Base-by-base conservation (phyloP, 2,888 invertebrate genomes). In the Hartigia nigra region DNA sequence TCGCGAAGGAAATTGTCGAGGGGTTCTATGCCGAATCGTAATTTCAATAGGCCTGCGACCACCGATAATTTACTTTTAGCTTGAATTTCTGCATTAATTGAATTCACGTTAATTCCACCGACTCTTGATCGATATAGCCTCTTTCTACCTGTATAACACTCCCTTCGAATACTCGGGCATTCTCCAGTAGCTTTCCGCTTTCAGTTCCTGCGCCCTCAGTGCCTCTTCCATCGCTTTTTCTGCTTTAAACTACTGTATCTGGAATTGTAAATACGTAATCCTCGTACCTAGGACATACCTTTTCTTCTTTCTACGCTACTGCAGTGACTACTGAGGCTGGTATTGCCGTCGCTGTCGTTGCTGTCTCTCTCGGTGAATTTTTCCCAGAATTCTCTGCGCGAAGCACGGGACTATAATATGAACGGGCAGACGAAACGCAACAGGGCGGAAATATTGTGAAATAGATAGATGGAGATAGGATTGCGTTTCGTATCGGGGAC, bases 401-500 rank as follows among this genome's bases (percentile, higher is more conserved):
- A 72, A 32, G 72, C 72, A 9, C 32, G 72, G 31, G 72, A 72
- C 72, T 11, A 12, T 34, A 12, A 34, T 75, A 3, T 36, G 75
- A 75, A 75, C 37, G 78, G 37, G 77, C 74, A 35, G 78, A 82
- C 74, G 78, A 79, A 70, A 80, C 76, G 81, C 81, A 83, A 81
- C 81, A 81, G 81, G 81, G 82, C 81, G 81, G 81, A 82, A 82
- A 80, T 81, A 79, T 79, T 77, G 74, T 39, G 81, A 78, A 78
- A 76, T 80, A 76, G 80, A 80, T 79, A 79, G 84, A 85, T 79
- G 31, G 37, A 31, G 31, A 31, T 74, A 74, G 74, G 80, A 78
- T 75, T 80, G 81, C 76, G 79, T 55, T 55, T 12, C 32, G 72
- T 32, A 31, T 23, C 32, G 72, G 23, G 72, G 31, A 31, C 34